Percentiles rank a stretch among this genome's conserved stretches.
These are phyloP conservation scores for Acipenser ruthenus DNA, from an alignment of 2,797 vertebrate genomes.

Conservation along the genomic window DNA sequence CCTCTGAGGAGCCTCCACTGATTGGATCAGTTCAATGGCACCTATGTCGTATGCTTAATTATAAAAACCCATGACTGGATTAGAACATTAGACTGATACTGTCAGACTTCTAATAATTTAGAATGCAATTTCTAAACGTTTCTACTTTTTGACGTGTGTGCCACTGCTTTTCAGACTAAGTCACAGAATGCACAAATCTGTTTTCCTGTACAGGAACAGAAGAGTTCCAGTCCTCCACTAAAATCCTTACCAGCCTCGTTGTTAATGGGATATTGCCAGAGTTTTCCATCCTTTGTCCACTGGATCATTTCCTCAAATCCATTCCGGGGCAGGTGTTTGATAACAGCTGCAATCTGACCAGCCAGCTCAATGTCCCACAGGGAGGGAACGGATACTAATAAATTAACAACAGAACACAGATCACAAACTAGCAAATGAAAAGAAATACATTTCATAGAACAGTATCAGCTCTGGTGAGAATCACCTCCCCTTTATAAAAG, in stretches of 20 bases:
- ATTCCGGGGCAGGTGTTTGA: conserved; percentile 61
- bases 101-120: too few species aligned
- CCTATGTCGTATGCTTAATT: too few species aligned
- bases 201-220: not conserved
- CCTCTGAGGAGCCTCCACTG: too few species aligned
- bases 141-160: too few species aligned
- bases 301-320: conserved; percentile 89
- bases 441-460: conserved; percentile 6
- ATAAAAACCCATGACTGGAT: too few species aligned
- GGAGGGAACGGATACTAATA: conserved; percentile 52
- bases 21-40: too few species aligned
- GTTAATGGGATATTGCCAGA: conserved; percentile 88
- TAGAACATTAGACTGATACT: too few species aligned
- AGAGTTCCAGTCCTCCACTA: not conserved
- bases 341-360: conserved; percentile 49
- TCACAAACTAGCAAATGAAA: not conserved
- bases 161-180: too few species aligned
- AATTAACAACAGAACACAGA: not conserved
- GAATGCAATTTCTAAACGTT: too few species aligned
- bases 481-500: too few species aligned
- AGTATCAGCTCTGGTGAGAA: not conserved
- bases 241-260: conserved; percentile 74
- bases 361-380: conserved; percentile 88
- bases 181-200: too few species aligned
- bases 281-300: conserved; percentile 86